Conservation (phyloP, 2,888 invertebrate species). For the Marasmarcha lunaedactyla region DNA sequence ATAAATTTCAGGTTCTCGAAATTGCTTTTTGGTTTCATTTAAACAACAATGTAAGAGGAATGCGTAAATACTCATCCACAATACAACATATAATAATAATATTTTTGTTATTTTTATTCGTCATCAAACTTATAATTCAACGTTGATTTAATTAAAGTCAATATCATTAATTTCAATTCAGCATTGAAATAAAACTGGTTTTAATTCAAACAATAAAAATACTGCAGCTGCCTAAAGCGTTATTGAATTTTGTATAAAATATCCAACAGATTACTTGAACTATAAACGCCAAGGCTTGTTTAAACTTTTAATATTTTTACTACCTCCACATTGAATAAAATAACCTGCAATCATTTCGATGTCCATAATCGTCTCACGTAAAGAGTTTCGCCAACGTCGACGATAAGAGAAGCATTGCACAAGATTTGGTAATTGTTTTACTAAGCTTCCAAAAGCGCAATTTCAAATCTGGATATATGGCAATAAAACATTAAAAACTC, state of each 20-base stretch:
- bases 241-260: too few relatives aligned
- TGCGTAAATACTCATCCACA: conserved; percentile 2
- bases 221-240: conserved; percentile 12
- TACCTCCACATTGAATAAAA: too few relatives aligned
- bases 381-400: too few relatives aligned
- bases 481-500: conserved; percentile 38
- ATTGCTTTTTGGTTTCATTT: conserved; percentile 24
- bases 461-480: conserved; percentile 15
- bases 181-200: conserved; percentile 42
- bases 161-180: conserved; percentile 34
- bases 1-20: conserved; percentile 31
- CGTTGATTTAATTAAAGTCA: conserved; percentile 11
- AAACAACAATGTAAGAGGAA: conserved; percentile 8
- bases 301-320: too few relatives aligned
- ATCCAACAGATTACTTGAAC: too few relatives aligned
- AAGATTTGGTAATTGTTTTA: not conserved
- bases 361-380: too few relatives aligned
- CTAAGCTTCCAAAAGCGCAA: not conserved
- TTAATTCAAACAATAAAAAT: conserved; percentile 22
- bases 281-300: too few relatives aligned
- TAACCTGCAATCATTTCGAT: too few relatives aligned
- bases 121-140: too few relatives aligned
- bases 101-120: not conserved
- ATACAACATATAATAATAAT: not conserved
- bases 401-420: too few relatives aligned